Conservation (phyloP, 2,888 invertebrate species). For the Eupeodes luniger region DNA sequence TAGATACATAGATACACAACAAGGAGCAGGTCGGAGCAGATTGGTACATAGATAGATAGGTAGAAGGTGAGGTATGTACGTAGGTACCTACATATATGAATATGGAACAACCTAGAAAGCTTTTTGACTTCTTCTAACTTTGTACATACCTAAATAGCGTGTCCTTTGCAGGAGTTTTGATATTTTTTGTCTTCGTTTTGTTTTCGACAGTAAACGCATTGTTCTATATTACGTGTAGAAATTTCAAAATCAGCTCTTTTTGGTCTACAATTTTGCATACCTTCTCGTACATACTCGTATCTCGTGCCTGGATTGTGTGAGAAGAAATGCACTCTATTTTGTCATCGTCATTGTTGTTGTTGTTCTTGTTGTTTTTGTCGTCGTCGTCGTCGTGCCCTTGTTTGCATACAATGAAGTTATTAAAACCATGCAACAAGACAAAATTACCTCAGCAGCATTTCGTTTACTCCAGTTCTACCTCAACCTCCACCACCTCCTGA, state of each 20-base stretch:
- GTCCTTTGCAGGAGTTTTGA: constrained; percentile 24
- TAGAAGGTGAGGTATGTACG: no score
- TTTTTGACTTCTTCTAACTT: constrained; percentile 25
- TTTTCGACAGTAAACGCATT: not conserved
- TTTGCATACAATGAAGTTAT: constrained; percentile 66
- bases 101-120: constrained; percentile 15
- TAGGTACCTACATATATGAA: not conserved
- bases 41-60: no score
- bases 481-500: not conserved
- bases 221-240: constrained; percentile 1
- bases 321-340: constrained; percentile 41
- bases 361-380: constrained; percentile 7
- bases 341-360: not conserved
- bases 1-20: not conserved
- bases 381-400: constrained; percentile 37
- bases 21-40: no score
- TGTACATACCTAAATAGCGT: constrained; percentile 20
- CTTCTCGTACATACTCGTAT: not conserved
- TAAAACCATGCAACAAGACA: constrained; percentile 55
- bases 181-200: not conserved
- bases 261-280: not conserved
- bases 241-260: constrained; percentile 16
- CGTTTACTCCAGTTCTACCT: not conserved
- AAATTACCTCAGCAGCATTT: constrained; percentile 32
- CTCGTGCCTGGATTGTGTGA: not conserved